Conservation (phyloP, 2,888 invertebrate species). For the Trissolcus brochymenae region DNA sequence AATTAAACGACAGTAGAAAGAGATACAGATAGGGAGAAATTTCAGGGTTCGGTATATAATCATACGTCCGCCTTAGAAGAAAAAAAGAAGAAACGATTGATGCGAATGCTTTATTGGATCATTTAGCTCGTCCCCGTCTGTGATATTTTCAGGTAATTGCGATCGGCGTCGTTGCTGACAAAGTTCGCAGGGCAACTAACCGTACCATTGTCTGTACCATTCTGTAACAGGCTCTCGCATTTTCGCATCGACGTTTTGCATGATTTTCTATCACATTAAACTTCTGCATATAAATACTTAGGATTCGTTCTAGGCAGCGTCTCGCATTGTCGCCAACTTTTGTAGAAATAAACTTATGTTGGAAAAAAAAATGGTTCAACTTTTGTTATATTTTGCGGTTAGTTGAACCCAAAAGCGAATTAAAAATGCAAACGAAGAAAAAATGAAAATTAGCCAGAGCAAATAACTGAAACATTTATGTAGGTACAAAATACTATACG, state of each 20-base stretch:
- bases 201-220: conserved; percentile 47
- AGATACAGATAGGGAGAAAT: conserved; percentile 7
- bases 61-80: not conserved
- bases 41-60: conserved; percentile 25
- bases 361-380: conserved; percentile 9
- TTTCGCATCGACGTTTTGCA: conserved; percentile 61
- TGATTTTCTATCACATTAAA: conserved; percentile 62
- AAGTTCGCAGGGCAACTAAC: conserved; percentile 62
- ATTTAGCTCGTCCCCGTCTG: conserved; percentile 26
- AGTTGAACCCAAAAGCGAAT: not conserved
- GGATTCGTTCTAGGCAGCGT: not conserved
- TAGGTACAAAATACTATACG: conserved; percentile 39
- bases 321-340: not conserved
- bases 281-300: conserved; percentile 30
- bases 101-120: conserved; percentile 41
- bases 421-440: not conserved
- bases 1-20: conserved; percentile 32
- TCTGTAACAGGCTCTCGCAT: conserved; percentile 51
- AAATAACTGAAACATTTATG: conserved; percentile 52
- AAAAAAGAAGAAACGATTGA: conserved; percentile 22
- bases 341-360: not conserved
- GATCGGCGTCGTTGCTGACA: conserved; percentile 54
- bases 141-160: conserved; percentile 52
- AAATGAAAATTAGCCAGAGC: conserved; percentile 34
- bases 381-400: conserved; percentile 17